Conservation (phyloP, 2,888 invertebrate species). For the Tromatobia lineatoria region DNA sequence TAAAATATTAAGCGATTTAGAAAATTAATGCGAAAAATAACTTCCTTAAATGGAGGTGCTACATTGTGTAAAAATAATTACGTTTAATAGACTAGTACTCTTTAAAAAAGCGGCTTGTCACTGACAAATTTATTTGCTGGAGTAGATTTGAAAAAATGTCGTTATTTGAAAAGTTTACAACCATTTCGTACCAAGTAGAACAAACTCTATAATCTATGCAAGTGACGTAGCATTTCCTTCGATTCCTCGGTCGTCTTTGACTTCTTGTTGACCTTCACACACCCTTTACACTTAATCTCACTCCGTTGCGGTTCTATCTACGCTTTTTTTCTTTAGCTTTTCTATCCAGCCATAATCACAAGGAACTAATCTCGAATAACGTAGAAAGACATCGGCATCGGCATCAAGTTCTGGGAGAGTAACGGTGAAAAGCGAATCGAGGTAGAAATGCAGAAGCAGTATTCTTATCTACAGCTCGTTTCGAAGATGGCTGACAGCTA, state of each 20-base stretch:
- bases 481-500: slow-evolving; percentile 34
- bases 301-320: slow-evolving; percentile 4
- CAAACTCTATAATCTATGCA: neutral
- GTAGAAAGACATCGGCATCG: slow-evolving; percentile 11
- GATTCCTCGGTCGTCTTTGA: neutral
- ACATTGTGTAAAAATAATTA: too few relatives aligned
- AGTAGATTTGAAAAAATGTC: too few relatives aligned
- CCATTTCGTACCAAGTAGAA: neutral
- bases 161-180: too few relatives aligned
- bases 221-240: slow-evolving; percentile 1
- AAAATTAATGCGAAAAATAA: too few relatives aligned
- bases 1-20: too few relatives aligned
- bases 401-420: slow-evolving; percentile 4
- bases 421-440: slow-evolving; percentile 8
- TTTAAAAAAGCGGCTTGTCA: too few relatives aligned
- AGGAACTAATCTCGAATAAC: slow-evolving; percentile 36
- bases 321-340: slow-evolving; percentile 1
- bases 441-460: slow-evolving; percentile 30
- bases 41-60: too few relatives aligned
- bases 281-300: slow-evolving; percentile 15
- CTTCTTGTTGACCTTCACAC: neutral
- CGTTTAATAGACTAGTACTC: too few relatives aligned
- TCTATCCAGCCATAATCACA: neutral
- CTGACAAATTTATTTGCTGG: too few relatives aligned
- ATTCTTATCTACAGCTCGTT: slow-evolving; percentile 37